These are phyloP conservation scores for Hirundo rustica DNA, from an alignment of 2,797 vertebrate genomes.

Conservation along the genomic window DNA sequence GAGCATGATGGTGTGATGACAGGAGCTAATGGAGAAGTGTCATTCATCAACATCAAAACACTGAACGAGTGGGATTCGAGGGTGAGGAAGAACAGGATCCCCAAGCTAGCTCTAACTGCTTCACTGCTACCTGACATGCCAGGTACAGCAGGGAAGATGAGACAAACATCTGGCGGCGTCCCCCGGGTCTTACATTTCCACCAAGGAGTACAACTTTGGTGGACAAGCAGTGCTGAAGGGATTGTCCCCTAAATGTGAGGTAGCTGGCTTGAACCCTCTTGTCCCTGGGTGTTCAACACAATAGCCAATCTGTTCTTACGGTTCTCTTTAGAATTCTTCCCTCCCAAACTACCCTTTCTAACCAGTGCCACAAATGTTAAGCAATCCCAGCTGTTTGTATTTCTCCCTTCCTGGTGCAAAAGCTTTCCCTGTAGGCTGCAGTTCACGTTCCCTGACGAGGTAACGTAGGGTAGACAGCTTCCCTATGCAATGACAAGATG, in stretches of 20 bases:
- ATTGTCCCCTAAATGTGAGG: not conserved
- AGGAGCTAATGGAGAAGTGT: slow-evolving; percentile 94
- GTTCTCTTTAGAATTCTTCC: not conserved
- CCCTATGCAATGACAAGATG: fast-evolving
- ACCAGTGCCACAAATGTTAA: not conserved
- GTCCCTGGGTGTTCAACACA: not conserved
- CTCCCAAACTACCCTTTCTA: not conserved
- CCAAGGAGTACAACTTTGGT: not conserved
- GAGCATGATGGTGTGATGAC: slow-evolving; percentile 98
- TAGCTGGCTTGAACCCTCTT: not conserved
- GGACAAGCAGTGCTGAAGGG: not conserved
- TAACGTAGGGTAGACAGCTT: not conserved
- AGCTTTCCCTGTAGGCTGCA: not conserved
- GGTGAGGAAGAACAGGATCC: slow-evolving; percentile 77
- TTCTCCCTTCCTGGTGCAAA: not conserved
- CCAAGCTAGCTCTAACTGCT: slow-evolving; percentile 41
- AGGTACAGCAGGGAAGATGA: slow-evolving; percentile 32
- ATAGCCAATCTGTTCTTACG: not conserved
- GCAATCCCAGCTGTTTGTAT: fast-evolving
- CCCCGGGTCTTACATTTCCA: not conserved
- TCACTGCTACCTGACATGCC: slow-evolving; percentile 37
- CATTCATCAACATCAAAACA: slow-evolving; percentile 97
- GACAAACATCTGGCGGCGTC: not conserved
- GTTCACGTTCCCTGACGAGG: fast-evolving
- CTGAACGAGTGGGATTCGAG: slow-evolving; percentile 98